phyloP scores from a whole-genome alignment of 1,140 invertebrate genomes.

The Diachasmimorpha longicaudata region DNA sequence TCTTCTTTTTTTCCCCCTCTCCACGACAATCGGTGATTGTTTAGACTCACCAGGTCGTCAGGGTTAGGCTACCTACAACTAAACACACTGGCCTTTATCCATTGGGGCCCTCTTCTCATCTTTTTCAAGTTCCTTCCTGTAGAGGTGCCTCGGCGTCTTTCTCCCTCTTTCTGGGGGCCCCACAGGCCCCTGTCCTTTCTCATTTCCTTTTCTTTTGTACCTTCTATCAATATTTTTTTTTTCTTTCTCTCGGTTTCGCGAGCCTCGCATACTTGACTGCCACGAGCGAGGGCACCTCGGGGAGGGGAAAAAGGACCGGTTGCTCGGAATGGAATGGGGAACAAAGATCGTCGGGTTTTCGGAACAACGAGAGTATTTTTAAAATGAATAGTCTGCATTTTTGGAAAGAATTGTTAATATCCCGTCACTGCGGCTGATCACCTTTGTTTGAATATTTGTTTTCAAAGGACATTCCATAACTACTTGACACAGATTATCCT shows the following conservation, averaged over 20 bases:
- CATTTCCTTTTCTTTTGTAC: conserved; percentile 26
- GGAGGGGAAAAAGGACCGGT: not conserved
- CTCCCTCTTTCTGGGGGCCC: not conserved
- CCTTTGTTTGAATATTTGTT: not conserved
- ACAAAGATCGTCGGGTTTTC: not conserved
- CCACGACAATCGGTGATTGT: conserved; percentile 47
- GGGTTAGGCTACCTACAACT: conserved; percentile 31
- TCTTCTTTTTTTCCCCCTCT: conserved; percentile 30
- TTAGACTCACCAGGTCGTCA: conserved; percentile 45
- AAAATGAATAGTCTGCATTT: not conserved
- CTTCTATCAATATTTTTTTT: conserved; percentile 22
- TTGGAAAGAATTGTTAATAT: not conserved
- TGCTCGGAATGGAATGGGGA: not conserved
- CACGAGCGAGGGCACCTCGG: conserved; percentile 43
- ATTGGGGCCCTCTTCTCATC: not conserved
- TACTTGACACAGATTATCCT: not conserved
- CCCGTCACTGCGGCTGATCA: not conserved
- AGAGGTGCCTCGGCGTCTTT: not conserved
- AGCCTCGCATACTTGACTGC: conserved; percentile 58
- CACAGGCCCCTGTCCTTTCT: conserved; percentile 7
- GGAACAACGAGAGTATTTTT: not conserved
- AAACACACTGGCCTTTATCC: conserved; percentile 13
- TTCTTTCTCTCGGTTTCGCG: conserved; percentile 15
- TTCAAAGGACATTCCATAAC: not conserved
- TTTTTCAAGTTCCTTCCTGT: conserved; percentile 4